These are phyloP conservation scores for Anolis apletophallus DNA, from an alignment of 2,797 vertebrate species.

Conservation along the genomic window DNA sequence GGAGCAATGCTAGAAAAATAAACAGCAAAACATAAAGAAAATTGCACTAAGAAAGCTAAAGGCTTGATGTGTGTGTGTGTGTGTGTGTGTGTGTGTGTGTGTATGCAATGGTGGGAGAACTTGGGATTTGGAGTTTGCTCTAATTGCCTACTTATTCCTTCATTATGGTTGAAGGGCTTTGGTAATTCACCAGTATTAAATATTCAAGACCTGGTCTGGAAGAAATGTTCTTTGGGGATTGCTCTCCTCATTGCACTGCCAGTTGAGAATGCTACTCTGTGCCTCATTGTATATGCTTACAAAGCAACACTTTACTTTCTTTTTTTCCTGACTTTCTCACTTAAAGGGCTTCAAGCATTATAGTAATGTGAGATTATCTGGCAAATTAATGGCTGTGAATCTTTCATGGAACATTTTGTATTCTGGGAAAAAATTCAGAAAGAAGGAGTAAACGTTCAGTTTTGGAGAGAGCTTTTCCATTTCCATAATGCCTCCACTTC, in stretches of 20 bases:
- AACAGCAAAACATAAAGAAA: conserved; percentile 55
- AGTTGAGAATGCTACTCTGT: conserved; percentile 70
- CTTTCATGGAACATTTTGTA: conserved; percentile 65
- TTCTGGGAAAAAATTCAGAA: conserved; percentile 25
- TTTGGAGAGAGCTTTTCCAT: neutral
- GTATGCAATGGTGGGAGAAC: conserved; percentile 57
- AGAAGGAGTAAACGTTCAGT: neutral
- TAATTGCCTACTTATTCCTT: conserved; percentile 85
- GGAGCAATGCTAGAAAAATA: conserved; percentile 63
- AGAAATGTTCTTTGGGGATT: conserved; percentile 70
- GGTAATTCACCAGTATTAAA: conserved; percentile 86
- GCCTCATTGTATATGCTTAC: conserved; percentile 74
- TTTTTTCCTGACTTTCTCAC: conserved; percentile 55
- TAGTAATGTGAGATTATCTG: conserved; percentile 80
- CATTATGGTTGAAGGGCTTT: conserved; percentile 85
- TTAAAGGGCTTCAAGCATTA: conserved; percentile 65
- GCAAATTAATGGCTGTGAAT: conserved; percentile 80
- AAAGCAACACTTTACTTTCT: conserved; percentile 57
- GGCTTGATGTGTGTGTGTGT: conserved; percentile 23
- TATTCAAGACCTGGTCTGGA: conserved; percentile 79
- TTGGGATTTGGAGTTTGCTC: conserved; percentile 82
- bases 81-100: neutral
- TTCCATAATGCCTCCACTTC: neutral
- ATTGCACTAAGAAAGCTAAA: conserved; percentile 59
- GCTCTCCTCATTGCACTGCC: conserved; percentile 66